These are phyloP conservation scores for Sceliomorpha sp. DNA, from an alignment of 2,888 invertebrate species.

Conservation along the genomic window DNA sequence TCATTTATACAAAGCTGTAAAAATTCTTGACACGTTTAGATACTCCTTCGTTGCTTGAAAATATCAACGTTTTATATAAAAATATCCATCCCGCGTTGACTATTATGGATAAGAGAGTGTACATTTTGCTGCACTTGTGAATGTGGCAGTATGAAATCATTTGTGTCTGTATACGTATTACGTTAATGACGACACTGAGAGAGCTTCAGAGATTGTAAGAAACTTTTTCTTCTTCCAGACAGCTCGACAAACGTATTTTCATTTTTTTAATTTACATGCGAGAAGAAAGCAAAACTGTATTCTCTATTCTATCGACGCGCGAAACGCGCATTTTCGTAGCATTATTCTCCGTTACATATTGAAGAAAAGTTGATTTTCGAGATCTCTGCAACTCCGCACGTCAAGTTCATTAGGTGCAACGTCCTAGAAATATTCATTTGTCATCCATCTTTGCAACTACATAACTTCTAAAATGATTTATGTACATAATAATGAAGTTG, in stretches of 20 bases:
- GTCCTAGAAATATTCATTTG: constrained; percentile 28
- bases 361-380: not conserved
- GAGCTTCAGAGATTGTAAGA: constrained; percentile 22
- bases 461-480: constrained; percentile 16
- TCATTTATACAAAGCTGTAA: too few species aligned
- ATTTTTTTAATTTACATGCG: too few species aligned
- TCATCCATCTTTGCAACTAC: constrained; percentile 23
- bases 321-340: too few species aligned
- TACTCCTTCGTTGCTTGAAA: too few species aligned
- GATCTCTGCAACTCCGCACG: constrained; percentile 5
- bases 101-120: constrained; percentile 3
- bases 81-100: constrained; percentile 7
- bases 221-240: constrained; percentile 3
- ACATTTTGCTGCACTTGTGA: constrained; percentile 24
- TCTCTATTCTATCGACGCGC: not conserved
- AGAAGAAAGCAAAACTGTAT: too few species aligned
- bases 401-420: constrained; percentile 21
- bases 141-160: constrained; percentile 12
- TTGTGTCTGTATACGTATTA: constrained; percentile 12
- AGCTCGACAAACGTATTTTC: not conserved
- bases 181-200: constrained; percentile 8
- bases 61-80: too few species aligned
- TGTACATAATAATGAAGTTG: constrained; percentile 36
- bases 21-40: too few species aligned
- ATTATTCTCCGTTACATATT: not conserved